A percentile compares a stretch with the other conserved stretches of the same genome.
Conservation (phyloP, 2,888 invertebrate species). For the Platycheirus albimanus region DNA sequence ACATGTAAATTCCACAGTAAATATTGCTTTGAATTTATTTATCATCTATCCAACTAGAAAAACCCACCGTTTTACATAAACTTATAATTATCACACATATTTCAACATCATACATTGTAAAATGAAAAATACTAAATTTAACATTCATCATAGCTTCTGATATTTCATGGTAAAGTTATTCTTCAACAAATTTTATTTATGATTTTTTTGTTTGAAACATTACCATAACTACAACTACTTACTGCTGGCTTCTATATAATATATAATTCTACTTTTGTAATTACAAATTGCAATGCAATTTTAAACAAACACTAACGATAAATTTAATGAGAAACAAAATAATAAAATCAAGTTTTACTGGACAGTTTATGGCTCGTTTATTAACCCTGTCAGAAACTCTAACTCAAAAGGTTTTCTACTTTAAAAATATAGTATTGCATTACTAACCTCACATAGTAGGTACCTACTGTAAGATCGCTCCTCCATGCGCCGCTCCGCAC, state of each 20-base stretch:
- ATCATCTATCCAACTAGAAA: too few relatives aligned
- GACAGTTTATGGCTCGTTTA: conserved; percentile 16
- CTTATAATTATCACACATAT: too few relatives aligned
- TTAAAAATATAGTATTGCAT: conserved; percentile 8
- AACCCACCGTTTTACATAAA: too few relatives aligned
- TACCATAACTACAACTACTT: not conserved
- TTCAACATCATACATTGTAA: too few relatives aligned
- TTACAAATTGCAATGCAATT: conserved; percentile 12
- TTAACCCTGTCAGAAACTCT: conserved; percentile 9
- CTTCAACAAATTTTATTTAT: too few relatives aligned
- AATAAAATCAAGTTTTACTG: conserved; percentile 22
- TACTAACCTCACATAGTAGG: not conserved
- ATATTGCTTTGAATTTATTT: too few relatives aligned
- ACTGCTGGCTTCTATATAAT: not conserved
- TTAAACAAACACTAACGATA: conserved; percentile 9
- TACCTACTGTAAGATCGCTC: too few relatives aligned
- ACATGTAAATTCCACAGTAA: too few relatives aligned
- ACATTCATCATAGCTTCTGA: too few relatives aligned
- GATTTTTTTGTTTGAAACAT: not conserved
- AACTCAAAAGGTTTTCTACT: not conserved
- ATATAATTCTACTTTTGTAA: not conserved
- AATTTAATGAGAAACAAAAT: conserved; percentile 5
- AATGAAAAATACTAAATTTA: too few relatives aligned
- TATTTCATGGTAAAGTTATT: too few relatives aligned
- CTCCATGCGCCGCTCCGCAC: too few relatives aligned